A percentile compares a stretch with the other conserved stretches of the same genome.
phyloP scores from a whole-genome alignment of 2,888 invertebrate genomes.

The Alentia gelatinosa region DNA sequence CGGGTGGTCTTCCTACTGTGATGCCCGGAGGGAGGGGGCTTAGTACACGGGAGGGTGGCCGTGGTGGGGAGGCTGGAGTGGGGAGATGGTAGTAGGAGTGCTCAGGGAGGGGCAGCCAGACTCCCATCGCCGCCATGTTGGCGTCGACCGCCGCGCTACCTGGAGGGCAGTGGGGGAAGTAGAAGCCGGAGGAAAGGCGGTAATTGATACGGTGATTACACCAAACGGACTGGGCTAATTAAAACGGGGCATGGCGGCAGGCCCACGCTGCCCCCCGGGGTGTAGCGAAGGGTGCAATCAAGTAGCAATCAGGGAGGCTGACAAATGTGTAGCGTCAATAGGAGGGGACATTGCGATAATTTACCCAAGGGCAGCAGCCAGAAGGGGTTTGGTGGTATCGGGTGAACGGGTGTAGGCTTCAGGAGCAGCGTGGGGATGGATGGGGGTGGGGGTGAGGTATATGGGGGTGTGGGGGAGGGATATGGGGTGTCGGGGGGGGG shows the following conservation, averaged over 20 bases:
- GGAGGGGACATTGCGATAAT: not conserved
- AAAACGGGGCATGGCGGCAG: not conserved
- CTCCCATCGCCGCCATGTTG: too few relatives aligned
- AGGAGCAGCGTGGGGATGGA: not conserved
- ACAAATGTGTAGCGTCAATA: not conserved
- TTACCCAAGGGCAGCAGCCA: not conserved
- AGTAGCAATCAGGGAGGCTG: not conserved
- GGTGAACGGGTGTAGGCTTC: not conserved
- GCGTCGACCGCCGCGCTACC: too few relatives aligned
- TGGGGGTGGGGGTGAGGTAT: not conserved
- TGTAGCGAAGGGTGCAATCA: not conserved
- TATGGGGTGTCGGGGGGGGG: not conserved
- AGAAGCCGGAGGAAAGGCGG: not conserved
- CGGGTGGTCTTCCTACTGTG: not conserved
- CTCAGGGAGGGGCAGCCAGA: too few relatives aligned
- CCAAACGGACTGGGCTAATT: not conserved
- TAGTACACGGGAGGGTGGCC: not conserved
- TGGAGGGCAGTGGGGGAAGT: not conserved
- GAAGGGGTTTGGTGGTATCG: too few relatives aligned
- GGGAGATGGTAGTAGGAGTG: too few relatives aligned
- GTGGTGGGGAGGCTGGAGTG: too few relatives aligned
- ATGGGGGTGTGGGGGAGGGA: not conserved
- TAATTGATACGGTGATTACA: slow-evolving; percentile 16
- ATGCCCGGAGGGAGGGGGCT: not conserved
- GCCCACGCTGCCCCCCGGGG: not conserved